Evolutionary conservation across 2,888 invertebrate genomes (phyloP).

Genomic region (Autographa gamma): DNA sequence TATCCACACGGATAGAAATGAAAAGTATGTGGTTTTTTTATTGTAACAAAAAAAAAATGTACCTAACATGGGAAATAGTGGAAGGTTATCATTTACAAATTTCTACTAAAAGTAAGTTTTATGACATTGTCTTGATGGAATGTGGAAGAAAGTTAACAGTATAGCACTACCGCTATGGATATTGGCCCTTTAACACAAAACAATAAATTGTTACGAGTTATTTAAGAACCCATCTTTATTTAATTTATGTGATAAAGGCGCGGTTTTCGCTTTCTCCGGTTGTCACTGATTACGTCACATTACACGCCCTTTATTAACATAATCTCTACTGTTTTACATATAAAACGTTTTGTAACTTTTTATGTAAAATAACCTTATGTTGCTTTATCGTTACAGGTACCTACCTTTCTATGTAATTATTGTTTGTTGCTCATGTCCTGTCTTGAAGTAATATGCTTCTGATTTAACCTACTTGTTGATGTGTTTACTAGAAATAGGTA

Average conservation of each 20-base stretch:
- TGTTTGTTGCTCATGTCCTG: conserved; percentile 12
- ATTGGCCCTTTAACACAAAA: neutral
- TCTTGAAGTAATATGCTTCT: conserved; percentile 23
- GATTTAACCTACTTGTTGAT: neutral
- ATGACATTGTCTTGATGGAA: neutral
- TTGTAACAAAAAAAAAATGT: too few relatives aligned
- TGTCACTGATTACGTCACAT: neutral
- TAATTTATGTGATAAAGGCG: neutral
- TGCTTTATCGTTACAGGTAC: neutral
- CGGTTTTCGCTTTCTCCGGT: neutral
- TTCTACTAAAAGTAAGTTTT: conserved; percentile 3
- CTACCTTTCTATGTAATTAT: neutral
- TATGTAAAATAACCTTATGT: neutral
- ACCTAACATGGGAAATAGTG: too few relatives aligned
- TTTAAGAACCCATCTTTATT: neutral
- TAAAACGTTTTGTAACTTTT: neutral
- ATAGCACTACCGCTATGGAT: neutral
- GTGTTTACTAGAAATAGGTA: too few relatives aligned
- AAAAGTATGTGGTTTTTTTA: neutral
- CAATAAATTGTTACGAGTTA: conserved; percentile 1
- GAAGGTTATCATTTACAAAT: too few relatives aligned
- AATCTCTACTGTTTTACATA: conserved; percentile 1
- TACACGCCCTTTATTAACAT: neutral
- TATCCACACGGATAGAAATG: neutral
- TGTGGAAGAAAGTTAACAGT: neutral